phyloP scores from a whole-genome alignment of 1,140 invertebrate genomes.

The Trichonephila clavata region DNA sequence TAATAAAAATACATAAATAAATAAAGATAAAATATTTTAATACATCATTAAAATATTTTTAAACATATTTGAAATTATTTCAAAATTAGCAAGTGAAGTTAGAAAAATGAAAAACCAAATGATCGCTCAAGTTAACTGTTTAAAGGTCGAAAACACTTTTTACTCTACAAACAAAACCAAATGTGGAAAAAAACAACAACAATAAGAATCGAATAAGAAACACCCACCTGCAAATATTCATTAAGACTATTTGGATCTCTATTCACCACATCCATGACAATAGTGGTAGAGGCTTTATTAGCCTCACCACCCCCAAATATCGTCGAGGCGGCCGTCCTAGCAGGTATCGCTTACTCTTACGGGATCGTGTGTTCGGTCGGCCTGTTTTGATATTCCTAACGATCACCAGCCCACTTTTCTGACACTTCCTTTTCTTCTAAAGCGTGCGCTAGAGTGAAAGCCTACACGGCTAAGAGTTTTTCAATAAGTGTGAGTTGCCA shows the following conservation, averaged over 20 bases:
- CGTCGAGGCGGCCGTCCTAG: constrained; percentile 58
- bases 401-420: neutral
- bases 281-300: constrained; percentile 45
- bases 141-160: no score
- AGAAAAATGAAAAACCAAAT: no score
- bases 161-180: no score
- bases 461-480: constrained; percentile 8
- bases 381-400: constrained; percentile 12
- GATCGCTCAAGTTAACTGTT: no score
- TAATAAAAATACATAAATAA: no score
- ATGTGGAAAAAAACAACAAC: no score
- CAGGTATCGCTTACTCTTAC: neutral
- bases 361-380: neutral
- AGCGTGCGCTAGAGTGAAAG: constrained; percentile 50
- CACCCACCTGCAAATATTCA: constrained; percentile 85
- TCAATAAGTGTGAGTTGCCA: constrained; percentile 43
- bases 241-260: constrained; percentile 87
- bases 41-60: no score
- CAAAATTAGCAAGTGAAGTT: no score
- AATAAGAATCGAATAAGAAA: neutral
- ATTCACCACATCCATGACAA: constrained; percentile 84
- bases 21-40: no score
- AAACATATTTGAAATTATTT: no score
- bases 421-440: constrained; percentile 48
- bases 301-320: constrained; percentile 53